Evolutionary conservation across 2,888 invertebrate genomes (phyloP), one percentile per base, ranked within the genome.

Genomic region (Sialis lutaria): DNA sequence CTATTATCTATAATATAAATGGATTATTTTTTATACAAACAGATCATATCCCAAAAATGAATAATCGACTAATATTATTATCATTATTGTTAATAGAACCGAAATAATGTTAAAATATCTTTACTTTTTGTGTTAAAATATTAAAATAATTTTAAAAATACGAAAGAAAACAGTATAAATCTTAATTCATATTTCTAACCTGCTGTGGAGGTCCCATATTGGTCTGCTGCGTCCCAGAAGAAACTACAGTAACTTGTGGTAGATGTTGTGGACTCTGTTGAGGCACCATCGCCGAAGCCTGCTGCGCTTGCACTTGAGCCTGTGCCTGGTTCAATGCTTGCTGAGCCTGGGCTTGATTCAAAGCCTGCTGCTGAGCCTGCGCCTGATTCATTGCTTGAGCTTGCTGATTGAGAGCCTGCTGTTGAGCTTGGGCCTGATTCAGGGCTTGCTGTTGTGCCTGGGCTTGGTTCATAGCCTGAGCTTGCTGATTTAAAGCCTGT

Each of bases 201-300:
- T 75, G 74, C 52, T 70, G 81, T 44, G 69, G 77, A 56, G 70
- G 80, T 5, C 47, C 47, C 47, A 47, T 47, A 31, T 47, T 47
- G 8, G 47, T 47, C 9, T 42, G 40, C 37, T 49, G 44, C 44
- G 52, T 52, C 55, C 59, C 60, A 44, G 60, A 58, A n/a, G 61
- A 60, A 30, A 58, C 61, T 6, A 62, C 62, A 22, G 62, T 55
- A 7, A 64, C 61, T 54, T 64, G 63, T 50, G 67, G 67, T 39
- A 67, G 59, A 51, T 68, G 66, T 50, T 67, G 69, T 2, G 70
- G 70, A 53, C 68, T 70, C 35, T 65, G 65, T 1, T 60, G 58
- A 6, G 66, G 65, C 1, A 64, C 64, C 49, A 63, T 60, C 13
- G 69, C 66, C 50, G 64, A 62, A 51, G 65, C 65, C 33, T 53